Percentiles rank a stretch among this genome's conserved stretches.
phyloP scores from a whole-genome alignment of 2,888 invertebrate genomes.

The Lochmaea crataegi region DNA sequence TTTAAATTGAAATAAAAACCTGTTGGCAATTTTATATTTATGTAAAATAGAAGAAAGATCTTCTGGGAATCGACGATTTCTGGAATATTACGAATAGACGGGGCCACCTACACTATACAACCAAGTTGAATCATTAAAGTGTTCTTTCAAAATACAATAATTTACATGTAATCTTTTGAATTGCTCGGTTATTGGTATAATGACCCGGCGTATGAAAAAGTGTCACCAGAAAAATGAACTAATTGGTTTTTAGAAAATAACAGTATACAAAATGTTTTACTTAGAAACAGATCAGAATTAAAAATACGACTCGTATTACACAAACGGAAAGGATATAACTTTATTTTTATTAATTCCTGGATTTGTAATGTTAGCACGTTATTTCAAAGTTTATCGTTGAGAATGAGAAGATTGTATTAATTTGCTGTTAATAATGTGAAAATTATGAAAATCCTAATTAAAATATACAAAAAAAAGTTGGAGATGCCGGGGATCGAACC shows the following conservation, averaged over 20 bases:
- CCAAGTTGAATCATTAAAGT: slow-evolving; percentile 10
- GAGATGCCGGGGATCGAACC: slow-evolving; percentile 98
- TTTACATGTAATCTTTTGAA: slow-evolving; percentile 4
- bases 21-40: too few species aligned
- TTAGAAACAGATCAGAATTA: neutral
- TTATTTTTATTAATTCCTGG: neutral
- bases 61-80: neutral
- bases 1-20: too few species aligned
- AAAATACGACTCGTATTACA: neutral
- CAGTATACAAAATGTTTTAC: neutral
- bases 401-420: too few species aligned
- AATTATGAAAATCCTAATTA: neutral
- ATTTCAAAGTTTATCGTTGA: too few species aligned
- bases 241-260: neutral
- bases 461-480: slow-evolving; percentile 60
- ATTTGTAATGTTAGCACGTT: neutral
- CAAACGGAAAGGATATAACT: neutral
- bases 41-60: neutral
- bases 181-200: neutral
- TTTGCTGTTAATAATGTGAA: neutral
- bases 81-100: neutral
- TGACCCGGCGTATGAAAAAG: neutral
- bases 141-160: slow-evolving; percentile 2
- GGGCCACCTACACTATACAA: slow-evolving; percentile 8
- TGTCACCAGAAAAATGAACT: neutral